Evolutionary conservation across 2,113 vertebrate species (phyloP).

Genomic region (Phalacrocorax brasilianus): DNA sequence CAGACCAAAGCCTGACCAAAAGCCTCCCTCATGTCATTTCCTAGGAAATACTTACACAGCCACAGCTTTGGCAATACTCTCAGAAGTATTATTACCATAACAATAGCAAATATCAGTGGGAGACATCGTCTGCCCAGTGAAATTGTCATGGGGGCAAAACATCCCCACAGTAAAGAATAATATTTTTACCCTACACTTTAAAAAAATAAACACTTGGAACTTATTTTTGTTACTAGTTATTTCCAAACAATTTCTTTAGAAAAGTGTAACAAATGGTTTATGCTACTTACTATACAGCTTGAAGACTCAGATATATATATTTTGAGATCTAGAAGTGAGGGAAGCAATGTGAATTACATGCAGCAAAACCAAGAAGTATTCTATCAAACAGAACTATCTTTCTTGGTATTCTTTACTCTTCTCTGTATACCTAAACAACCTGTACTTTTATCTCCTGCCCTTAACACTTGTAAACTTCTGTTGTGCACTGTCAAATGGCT

Average conservation of each 20-base stretch:
- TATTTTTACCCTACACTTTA: conserved; percentile 19
- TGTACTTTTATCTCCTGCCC: background rate
- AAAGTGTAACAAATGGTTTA: background rate
- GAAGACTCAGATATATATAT: background rate
- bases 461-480: background rate
- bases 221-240: background rate
- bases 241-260: background rate
- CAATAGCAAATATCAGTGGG: conserved; percentile 58
- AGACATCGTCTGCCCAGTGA: conserved; percentile 25
- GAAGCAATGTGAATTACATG: background rate
- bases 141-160: conserved; percentile 45
- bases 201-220: background rate
- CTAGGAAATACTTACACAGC: conserved; percentile 44
- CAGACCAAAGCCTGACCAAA: background rate
- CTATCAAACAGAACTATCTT: background rate
- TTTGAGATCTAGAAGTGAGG: background rate
- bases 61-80: conserved; percentile 29
- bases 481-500: background rate
- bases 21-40: conserved; percentile 2
- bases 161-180: conserved; percentile 19
- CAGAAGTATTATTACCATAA: background rate
- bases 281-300: background rate
- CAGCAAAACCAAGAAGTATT: background rate
- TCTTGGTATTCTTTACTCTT: background rate
- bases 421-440: background rate